phyloP scores from a whole-genome alignment of 2,888 invertebrate species.

The Cephus pulcher region DNA sequence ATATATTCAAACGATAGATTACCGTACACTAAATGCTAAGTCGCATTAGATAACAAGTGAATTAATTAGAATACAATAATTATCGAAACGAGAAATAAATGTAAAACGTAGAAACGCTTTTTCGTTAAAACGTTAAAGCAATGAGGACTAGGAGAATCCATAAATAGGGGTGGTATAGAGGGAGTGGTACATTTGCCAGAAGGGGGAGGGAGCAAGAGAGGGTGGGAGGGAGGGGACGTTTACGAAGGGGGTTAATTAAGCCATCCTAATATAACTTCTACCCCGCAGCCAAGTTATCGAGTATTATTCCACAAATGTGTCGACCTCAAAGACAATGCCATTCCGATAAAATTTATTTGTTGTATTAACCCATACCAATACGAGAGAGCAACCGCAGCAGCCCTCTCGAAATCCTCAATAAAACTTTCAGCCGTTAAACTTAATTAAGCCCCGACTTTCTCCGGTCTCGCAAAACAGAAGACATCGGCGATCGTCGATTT shows the following conservation, averaged over 20 bases:
- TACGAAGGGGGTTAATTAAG: constrained; percentile 58
- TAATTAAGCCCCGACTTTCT: constrained; percentile 48
- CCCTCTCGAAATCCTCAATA: background rate
- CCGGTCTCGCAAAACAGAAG: background rate
- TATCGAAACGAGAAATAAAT: background rate
- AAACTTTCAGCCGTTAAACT: constrained; percentile 54
- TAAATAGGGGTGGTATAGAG: background rate
- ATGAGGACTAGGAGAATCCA: background rate
- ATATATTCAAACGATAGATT: background rate
- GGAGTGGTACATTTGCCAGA: constrained; percentile 2
- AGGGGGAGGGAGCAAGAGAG: constrained; percentile 21
- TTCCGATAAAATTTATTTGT: constrained; percentile 59
- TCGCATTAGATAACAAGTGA: background rate
- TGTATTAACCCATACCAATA: background rate
- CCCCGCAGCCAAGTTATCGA: constrained; percentile 53
- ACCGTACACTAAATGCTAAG: background rate
- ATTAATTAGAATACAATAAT: background rate
- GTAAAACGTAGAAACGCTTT: background rate
- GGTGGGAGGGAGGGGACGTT: constrained; percentile 30
- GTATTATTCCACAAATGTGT: constrained; percentile 59
- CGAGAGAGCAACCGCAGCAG: background rate
- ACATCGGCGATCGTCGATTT: background rate
- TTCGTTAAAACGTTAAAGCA: background rate
- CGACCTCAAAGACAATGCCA: constrained; percentile 59
- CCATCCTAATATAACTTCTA: constrained; percentile 57